A percentile compares a stretch with the other conserved stretches of the same genome.
Conservation (phyloP, 2,888 invertebrate genomes). For the Magallana nippona region DNA sequence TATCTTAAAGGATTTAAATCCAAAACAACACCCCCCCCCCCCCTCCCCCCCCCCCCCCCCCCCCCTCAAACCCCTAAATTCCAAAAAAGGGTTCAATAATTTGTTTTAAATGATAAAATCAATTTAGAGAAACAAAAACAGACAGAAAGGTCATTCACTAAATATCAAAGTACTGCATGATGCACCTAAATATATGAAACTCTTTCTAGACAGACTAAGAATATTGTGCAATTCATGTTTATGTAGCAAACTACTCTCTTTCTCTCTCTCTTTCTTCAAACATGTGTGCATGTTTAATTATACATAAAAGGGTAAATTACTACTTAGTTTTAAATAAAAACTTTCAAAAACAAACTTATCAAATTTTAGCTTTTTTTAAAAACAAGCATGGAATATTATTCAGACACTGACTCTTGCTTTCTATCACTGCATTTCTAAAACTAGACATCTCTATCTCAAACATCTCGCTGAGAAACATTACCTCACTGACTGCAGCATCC, state of each 20-base stretch:
- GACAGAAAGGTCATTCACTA: neutral
- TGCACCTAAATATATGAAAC: neutral
- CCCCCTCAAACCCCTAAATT: too few relatives aligned
- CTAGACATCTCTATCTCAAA: neutral
- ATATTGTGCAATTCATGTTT: conserved; percentile 6
- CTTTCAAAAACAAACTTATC: neutral
- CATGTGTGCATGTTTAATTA: neutral
- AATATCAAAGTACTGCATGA: too few relatives aligned
- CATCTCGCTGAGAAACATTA: conserved; percentile 49
- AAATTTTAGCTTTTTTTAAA: neutral
- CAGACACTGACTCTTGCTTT: neutral
- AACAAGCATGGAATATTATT: neutral
- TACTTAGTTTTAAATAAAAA: neutral
- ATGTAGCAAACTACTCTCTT: conserved; percentile 19
- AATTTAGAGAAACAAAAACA: neutral
- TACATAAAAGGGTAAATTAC: neutral
- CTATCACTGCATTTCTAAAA: conserved; percentile 25
- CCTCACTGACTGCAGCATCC: conserved; percentile 75
- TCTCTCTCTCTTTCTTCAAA: neutral
- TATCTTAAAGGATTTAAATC: neutral
- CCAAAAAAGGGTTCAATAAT: too few relatives aligned
- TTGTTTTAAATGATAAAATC: neutral
- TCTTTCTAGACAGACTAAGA: neutral
- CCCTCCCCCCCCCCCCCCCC: too few relatives aligned
- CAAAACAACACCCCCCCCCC: too few relatives aligned